Evolutionary conservation across 2,797 vertebrate genomes (phyloP).

Genomic region (Enteromius trimaculatus): DNA sequence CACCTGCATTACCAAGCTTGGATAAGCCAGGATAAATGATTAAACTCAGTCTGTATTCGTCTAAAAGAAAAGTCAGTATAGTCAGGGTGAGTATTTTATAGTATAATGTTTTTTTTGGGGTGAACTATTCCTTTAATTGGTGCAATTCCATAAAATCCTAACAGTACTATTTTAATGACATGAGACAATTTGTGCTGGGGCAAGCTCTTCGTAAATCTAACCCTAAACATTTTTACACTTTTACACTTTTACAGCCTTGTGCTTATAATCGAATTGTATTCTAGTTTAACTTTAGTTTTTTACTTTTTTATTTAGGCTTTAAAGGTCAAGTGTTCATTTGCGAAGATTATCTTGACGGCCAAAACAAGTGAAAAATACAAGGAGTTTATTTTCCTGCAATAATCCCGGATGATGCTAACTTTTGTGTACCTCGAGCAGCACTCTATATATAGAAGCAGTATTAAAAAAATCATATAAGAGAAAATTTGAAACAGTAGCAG

Average conservation of each 20-base stretch:
- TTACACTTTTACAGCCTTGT: neutral
- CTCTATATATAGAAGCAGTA: neutral
- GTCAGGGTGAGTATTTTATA: too few relatives aligned
- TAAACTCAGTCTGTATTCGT: too few relatives aligned
- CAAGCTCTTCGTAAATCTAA: neutral
- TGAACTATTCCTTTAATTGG: too few relatives aligned
- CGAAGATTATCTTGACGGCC: neutral
- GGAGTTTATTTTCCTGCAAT: neutral
- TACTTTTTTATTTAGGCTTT: neutral
- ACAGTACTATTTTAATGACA: neutral
- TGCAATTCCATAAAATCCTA: neutral
- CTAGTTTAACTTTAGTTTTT: neutral
- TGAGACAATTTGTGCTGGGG: neutral
- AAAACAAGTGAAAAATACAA: neutral
- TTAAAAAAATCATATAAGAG: constrained; percentile 3
- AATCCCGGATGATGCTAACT: neutral
- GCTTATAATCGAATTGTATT: neutral
- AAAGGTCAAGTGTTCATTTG: neutral
- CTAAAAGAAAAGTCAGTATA: too few relatives aligned
- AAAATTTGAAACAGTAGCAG: neutral
- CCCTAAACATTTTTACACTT: neutral
- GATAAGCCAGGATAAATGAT: too few relatives aligned
- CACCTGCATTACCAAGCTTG: too few relatives aligned
- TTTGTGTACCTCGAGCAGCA: neutral
- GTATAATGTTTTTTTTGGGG: too few relatives aligned